A percentile compares a stretch with the other conserved stretches of the same genome.
Conservation (phyloP, 2,888 invertebrate genomes). For the Tridacna gigas region DNA sequence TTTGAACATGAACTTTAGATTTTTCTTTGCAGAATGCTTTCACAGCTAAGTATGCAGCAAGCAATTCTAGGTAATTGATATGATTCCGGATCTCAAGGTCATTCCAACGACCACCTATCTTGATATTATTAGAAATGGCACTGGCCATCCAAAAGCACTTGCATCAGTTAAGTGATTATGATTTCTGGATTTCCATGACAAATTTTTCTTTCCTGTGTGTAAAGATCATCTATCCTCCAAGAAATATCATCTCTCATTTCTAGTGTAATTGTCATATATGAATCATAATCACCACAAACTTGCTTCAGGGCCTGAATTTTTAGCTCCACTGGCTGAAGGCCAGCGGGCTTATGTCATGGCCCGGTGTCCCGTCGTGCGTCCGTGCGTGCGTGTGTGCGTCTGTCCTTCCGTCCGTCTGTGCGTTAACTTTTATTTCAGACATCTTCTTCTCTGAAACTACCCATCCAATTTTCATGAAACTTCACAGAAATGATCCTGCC, state of each 20-base stretch:
- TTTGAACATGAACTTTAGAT: too few relatives aligned
- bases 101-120: too few relatives aligned
- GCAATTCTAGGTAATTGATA: too few relatives aligned
- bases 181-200: slow-evolving; percentile 25
- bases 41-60: too few relatives aligned
- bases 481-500: background rate
- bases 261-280: slow-evolving; percentile 2
- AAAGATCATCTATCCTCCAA: slow-evolving; percentile 33
- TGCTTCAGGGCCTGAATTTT: too few relatives aligned
- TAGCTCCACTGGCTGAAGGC: background rate
- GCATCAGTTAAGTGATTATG: slow-evolving; percentile 30
- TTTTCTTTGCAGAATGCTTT: too few relatives aligned
- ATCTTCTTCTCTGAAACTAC: background rate
- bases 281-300: slow-evolving; percentile 17
- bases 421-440: background rate
- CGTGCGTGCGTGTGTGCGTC: too few relatives aligned
- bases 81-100: too few relatives aligned
- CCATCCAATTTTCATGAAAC: background rate
- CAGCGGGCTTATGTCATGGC: background rate
- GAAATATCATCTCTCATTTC: slow-evolving; percentile 16
- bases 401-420: too few relatives aligned
- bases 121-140: too few relatives aligned
- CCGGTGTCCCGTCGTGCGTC: background rate
- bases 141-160: slow-evolving; percentile 30
- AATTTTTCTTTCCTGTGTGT: background rate